These are phyloP conservation scores for Steinernema khuongi DNA, from an alignment of 1,140 invertebrate genomes.

Conservation along the genomic window DNA sequence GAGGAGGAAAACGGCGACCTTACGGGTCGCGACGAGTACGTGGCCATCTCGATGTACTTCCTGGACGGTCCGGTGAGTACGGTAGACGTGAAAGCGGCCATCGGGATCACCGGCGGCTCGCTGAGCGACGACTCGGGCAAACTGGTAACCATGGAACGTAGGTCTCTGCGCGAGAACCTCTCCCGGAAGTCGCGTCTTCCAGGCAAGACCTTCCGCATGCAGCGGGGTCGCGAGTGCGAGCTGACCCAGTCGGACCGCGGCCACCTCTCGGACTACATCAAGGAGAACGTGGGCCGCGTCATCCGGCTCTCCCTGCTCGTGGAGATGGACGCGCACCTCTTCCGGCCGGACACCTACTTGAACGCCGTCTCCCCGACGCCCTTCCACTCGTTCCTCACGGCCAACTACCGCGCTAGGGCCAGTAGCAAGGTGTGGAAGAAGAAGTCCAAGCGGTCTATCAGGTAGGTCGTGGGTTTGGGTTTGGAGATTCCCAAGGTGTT, in stretches of 20 bases:
- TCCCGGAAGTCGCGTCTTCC: not conserved
- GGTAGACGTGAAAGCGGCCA: conserved; percentile 17
- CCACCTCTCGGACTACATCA: conserved; percentile 30
- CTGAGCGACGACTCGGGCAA: conserved; percentile 16
- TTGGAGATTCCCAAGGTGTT: no score
- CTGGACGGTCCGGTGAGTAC: conserved; percentile 37
- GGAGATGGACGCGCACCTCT: conserved; percentile 47
- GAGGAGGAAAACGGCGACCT: conserved; percentile 24
- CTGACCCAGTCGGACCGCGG: conserved; percentile 29
- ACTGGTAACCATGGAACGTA: conserved; percentile 22
- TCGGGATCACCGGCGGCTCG: conserved; percentile 10
- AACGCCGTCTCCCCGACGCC: conserved; percentile 55
- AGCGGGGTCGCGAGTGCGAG: conserved; percentile 29
- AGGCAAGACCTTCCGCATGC: conserved; percentile 36
- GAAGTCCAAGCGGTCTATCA: conserved; percentile 1
- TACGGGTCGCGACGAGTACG: conserved; percentile 26
- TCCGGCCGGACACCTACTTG: conserved; percentile 48
- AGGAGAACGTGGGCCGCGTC: conserved; percentile 41
- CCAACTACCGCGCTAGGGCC: conserved; percentile 51
- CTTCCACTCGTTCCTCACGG: conserved; percentile 51
- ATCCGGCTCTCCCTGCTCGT: conserved; percentile 45
- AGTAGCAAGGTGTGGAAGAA: conserved; percentile 50
- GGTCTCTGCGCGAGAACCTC: not conserved
- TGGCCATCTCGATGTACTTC: conserved; percentile 37
- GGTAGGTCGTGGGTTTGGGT: not conserved